These are phyloP conservation scores for Crocidura indochinensis DNA, from an alignment of 2,797 vertebrate genomes.

Conservation along the genomic window DNA sequence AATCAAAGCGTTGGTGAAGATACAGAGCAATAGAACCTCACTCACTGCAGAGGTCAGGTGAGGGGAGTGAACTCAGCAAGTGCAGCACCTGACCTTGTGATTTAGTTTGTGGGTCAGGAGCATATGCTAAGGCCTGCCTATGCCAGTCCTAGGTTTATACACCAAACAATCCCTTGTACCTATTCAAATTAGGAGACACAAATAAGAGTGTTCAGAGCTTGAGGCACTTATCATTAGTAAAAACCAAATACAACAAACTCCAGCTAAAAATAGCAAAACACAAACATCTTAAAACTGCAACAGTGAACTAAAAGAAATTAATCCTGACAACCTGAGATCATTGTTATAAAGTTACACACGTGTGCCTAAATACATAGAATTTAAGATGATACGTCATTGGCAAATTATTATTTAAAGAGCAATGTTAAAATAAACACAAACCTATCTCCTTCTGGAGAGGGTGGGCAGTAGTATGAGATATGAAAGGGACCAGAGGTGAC, in stretches of 20 bases:
- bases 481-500: background rate
- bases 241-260: constrained; percentile 21
- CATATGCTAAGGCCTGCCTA: background rate
- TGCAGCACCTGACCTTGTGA: background rate
- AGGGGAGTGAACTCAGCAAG: background rate
- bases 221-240: constrained; percentile 34
- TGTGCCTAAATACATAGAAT: background rate
- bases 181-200: constrained; percentile 48
- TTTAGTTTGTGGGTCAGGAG: background rate
- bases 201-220: constrained; percentile 6
- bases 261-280: background rate
- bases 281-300: constrained; percentile 44
- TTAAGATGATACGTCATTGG: background rate
- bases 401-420: constrained; percentile 40
- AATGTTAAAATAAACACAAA: constrained; percentile 12
- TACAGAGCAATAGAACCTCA: background rate
- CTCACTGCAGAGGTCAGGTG: no score
- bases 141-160: constrained; percentile 19
- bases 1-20: background rate
- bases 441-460: background rate
- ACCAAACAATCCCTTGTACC: constrained; percentile 44
- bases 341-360: constrained; percentile 47
- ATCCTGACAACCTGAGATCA: background rate
- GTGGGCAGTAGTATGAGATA: background rate
- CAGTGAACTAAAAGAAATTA: constrained; percentile 28